Evolutionary conservation across 2,888 invertebrate genomes (phyloP).

Genomic region (Ferdinandea cuprea): DNA sequence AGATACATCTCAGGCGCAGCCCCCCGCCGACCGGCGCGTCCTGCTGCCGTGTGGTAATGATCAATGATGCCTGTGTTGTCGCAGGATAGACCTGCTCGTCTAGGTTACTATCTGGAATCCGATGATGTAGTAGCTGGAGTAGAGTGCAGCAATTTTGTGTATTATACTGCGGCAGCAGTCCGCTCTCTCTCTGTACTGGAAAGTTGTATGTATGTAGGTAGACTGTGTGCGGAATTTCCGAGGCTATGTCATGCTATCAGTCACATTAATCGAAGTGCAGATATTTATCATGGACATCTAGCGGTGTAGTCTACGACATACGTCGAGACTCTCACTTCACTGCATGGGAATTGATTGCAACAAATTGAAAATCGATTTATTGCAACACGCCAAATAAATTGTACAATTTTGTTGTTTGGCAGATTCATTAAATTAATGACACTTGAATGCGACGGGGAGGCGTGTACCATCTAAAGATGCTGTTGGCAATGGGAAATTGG

Average conservation of each 20-base stretch:
- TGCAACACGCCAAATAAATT: constrained; percentile 70
- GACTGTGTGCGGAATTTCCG: constrained; percentile 8
- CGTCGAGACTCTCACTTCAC: constrained; percentile 6
- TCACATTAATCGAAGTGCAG: constrained; percentile 71
- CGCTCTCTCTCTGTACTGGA: neutral
- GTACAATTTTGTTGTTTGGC: constrained; percentile 61
- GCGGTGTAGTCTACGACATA: constrained; percentile 9
- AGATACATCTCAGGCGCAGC: neutral
- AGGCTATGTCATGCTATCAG: constrained; percentile 42
- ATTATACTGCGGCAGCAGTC: neutral
- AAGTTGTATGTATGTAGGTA: too few relatives aligned
- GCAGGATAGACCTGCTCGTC: constrained; percentile 46
- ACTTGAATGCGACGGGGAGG: constrained; percentile 28
- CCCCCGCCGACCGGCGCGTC: neutral
- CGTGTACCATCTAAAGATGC: neutral
- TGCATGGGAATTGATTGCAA: constrained; percentile 60
- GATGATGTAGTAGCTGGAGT: constrained; percentile 12
- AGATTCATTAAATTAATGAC: constrained; percentile 66
- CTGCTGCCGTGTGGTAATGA: constrained; percentile 49
- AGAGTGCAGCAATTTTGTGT: neutral
- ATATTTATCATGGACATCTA: constrained; percentile 62
- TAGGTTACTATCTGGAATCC: constrained; percentile 10
- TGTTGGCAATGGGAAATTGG: constrained; percentile 13
- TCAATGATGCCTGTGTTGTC: constrained; percentile 72
- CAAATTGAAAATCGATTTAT: constrained; percentile 74